Conservation (phyloP, 2,888 invertebrate species). For the Erynnis tages region DNA sequence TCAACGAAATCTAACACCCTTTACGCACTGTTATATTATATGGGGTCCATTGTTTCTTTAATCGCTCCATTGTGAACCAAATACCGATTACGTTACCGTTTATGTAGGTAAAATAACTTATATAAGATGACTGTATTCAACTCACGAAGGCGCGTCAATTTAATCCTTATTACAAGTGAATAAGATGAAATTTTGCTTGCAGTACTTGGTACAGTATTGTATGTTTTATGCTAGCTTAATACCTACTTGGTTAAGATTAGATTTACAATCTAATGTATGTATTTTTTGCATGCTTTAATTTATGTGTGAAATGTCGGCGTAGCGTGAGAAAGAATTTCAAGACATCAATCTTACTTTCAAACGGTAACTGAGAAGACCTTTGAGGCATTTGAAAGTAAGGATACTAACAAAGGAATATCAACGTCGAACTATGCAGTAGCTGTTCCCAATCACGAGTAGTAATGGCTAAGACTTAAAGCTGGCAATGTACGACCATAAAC, state of each 20-base stretch:
- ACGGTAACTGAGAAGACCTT: too few relatives aligned
- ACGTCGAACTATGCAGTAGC: too few relatives aligned
- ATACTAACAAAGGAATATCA: too few relatives aligned
- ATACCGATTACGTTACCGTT: constrained; percentile 17
- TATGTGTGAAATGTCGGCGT: neutral
- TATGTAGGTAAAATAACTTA: neutral
- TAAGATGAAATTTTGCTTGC: neutral
- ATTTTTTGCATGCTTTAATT: neutral
- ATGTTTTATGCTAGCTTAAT: too few relatives aligned
- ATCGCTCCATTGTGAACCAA: constrained; percentile 24
- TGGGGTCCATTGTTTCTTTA: constrained; percentile 10
- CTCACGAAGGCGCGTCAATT: neutral
- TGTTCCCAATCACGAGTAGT: too few relatives aligned
- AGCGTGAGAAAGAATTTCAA: neutral
- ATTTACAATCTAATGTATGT: neutral
- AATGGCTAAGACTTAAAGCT: too few relatives aligned
- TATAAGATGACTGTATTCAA: neutral
- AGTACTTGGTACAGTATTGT: neutral
- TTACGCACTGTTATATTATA: neutral
- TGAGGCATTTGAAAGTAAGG: too few relatives aligned
- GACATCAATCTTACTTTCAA: too few relatives aligned
- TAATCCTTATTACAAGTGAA: neutral
- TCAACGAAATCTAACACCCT: constrained; percentile 14
- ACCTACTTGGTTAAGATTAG: neutral
- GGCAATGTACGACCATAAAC: too few relatives aligned